Evolutionary conservation across 1,140 invertebrate genomes (phyloP).

Genomic region (Drosophila ogumai): DNA sequence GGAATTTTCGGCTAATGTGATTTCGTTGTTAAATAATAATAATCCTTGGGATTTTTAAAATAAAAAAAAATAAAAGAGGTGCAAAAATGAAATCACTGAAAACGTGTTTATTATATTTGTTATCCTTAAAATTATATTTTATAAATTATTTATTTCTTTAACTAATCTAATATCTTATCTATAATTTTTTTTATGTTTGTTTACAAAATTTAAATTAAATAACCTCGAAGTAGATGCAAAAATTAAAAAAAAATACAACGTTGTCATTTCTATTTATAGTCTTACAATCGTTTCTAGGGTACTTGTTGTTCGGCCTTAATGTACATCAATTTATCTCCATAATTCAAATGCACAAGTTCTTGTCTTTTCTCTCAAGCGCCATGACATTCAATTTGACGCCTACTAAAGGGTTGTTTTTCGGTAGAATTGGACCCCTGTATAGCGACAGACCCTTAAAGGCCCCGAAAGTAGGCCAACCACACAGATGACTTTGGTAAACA

Average conservation of each 20-base stretch:
- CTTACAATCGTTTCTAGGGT: not conserved
- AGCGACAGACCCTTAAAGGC: not conserved
- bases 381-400: slow-evolving; percentile 15
- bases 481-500: slow-evolving; percentile 20
- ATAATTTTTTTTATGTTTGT: no score
- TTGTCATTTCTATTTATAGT: no score
- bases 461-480: slow-evolving; percentile 29
- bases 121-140: no score
- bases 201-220: no score
- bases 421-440: slow-evolving; percentile 31
- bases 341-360: not conserved
- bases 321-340: not conserved
- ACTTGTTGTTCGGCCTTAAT: no score
- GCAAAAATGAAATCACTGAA: no score
- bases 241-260: no score
- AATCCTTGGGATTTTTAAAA: not conserved
- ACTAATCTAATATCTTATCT: no score
- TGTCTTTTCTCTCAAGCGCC: not conserved
- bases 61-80: no score
- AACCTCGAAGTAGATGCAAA: no score
- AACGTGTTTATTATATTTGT: no score
- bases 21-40: slow-evolving; percentile 1
- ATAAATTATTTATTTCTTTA: no score
- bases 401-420: slow-evolving; percentile 30
- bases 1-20: not conserved